Conservation (phyloP, 1,140 invertebrate genomes). For the Saccostrea echinata region DNA sequence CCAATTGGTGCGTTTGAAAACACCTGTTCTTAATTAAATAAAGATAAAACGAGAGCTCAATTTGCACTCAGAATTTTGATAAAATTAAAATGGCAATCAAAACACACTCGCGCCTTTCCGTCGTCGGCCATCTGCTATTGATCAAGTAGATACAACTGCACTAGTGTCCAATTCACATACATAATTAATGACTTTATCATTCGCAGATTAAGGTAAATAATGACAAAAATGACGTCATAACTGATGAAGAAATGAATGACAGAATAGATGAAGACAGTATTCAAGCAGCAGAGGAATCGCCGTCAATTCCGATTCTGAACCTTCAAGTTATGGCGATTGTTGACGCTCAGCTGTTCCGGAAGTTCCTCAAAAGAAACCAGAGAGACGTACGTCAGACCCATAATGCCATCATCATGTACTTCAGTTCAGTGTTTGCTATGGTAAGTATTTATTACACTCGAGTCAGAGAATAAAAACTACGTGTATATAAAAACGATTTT, state of each 20-base stretch:
- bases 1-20: background rate
- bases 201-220: background rate
- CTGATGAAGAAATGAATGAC: background rate
- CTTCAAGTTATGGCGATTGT: background rate
- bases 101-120: no score
- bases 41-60: no score
- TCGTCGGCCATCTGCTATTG: no score
- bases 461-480: background rate
- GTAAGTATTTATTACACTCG: background rate
- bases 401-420: background rate
- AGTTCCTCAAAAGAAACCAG: constrained; percentile 16
- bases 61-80: no score
- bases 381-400: background rate
- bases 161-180: no score
- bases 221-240: background rate
- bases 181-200: background rate
- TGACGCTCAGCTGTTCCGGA: background rate
- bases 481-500: background rate
- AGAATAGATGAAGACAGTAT: background rate
- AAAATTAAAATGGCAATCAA: no score
- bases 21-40: no score
- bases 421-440: constrained; percentile 4
- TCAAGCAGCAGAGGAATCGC: constrained; percentile 1
- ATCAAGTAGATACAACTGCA: no score
- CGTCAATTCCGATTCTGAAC: background rate